phyloP scores from a whole-genome alignment of 2,113 vertebrate genomes.

The Ursus arctos region DNA sequence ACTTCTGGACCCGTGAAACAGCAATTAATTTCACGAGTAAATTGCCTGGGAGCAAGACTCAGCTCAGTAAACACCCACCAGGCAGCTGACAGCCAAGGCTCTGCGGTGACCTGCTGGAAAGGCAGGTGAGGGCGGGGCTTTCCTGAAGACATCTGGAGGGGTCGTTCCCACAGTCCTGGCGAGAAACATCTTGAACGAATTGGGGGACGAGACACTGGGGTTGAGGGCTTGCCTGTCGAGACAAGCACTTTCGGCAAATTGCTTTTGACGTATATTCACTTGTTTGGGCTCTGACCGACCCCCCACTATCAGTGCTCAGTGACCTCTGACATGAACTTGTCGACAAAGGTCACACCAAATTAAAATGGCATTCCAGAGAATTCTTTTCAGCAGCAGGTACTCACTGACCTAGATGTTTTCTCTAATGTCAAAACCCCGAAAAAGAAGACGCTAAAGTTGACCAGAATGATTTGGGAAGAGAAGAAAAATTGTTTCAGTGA shows the following conservation, averaged over 20 bases:
- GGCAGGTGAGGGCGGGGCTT: background rate
- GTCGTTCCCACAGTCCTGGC: rapidly evolving
- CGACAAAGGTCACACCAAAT: constrained; percentile 77
- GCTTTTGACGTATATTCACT: constrained; percentile 62
- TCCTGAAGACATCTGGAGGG: background rate
- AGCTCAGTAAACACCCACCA: background rate
- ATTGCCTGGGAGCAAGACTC: background rate
- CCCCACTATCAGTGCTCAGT: background rate
- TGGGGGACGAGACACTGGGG: rapidly evolving
- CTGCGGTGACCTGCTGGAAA: background rate
- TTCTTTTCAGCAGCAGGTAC: constrained; percentile 84
- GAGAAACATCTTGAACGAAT: background rate
- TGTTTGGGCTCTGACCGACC: constrained; percentile 59
- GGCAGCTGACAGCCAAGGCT: background rate
- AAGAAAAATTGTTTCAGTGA: constrained; percentile 78
- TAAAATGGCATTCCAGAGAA: constrained; percentile 86
- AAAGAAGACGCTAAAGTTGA: constrained; percentile 77
- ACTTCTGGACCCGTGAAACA: background rate
- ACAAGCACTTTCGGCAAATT: constrained; percentile 4
- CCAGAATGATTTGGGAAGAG: constrained; percentile 78
- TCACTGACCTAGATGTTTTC: constrained; percentile 85
- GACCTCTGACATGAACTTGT: constrained; percentile 77
- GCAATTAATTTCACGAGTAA: background rate
- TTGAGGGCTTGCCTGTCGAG: background rate
- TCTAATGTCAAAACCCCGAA: constrained; percentile 82